Percentiles rank a stretch among this genome's conserved stretches.
phyloP scores from a whole-genome alignment of 64 coral and sea anemone genomes.

The Platygyra sinensis region DNA sequence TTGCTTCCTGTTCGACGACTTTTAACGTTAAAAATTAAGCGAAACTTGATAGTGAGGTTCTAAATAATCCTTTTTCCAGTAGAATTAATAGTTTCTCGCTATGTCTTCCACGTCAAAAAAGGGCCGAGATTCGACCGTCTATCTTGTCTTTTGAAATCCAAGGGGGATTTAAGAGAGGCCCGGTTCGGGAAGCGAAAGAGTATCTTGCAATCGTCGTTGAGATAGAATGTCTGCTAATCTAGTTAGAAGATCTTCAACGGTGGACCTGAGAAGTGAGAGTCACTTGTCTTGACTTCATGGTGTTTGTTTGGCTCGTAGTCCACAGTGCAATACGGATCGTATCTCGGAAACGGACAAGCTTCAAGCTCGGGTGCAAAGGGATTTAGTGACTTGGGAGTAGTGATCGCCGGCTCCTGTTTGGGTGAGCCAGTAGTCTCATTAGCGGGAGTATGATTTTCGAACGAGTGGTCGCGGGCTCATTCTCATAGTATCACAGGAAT shows the following conservation, averaged over 20 bases:
- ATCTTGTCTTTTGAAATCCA: too few relatives aligned
- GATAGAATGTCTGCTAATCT: constrained; percentile 36
- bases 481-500: neutral
- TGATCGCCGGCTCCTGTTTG: neutral
- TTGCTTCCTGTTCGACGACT: too few relatives aligned
- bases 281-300: neutral
- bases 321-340: neutral
- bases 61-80: too few relatives aligned
- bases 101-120: too few relatives aligned
- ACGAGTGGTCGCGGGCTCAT: neutral
- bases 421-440: neutral
- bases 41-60: too few relatives aligned
- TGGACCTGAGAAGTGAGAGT: neutral
- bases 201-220: constrained; percentile 35
- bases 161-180: too few relatives aligned
- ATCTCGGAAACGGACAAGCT: neutral
- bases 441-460: neutral
- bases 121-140: too few relatives aligned
- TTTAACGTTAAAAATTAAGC: too few relatives aligned
- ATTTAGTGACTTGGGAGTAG: neutral
- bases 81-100: too few relatives aligned
- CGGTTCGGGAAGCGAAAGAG: constrained; percentile 36
- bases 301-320: neutral
- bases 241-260: neutral
- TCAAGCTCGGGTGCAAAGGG: neutral